Evolutionary conservation across 2,888 invertebrate species (phyloP).

Genomic region (Meloe dianella): DNA sequence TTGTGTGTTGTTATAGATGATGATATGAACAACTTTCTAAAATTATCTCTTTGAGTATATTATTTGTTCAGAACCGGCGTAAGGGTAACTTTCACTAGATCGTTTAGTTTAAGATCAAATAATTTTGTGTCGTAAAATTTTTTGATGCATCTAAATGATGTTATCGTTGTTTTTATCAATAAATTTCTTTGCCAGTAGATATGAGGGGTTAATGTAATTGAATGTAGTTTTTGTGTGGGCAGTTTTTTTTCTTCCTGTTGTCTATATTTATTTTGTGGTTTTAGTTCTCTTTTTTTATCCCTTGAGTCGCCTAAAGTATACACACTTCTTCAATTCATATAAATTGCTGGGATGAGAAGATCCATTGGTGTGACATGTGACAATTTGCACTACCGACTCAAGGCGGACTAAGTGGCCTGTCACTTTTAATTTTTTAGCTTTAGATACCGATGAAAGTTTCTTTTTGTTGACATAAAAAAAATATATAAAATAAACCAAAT

Average conservation of each 20-base stretch:
- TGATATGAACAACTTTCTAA: slow-evolving; percentile 9
- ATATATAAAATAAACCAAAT: background rate
- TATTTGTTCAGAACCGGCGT: background rate
- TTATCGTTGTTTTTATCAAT: background rate
- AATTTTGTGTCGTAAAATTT: too few species aligned
- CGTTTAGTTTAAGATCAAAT: too few species aligned
- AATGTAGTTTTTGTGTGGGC: slow-evolving; percentile 6
- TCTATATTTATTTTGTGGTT: slow-evolving; percentile 8
- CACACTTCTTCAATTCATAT: slow-evolving; percentile 55
- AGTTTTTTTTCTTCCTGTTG: background rate
- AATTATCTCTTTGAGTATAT: background rate
- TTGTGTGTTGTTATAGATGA: slow-evolving; percentile 28
- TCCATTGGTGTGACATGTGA: slow-evolving; percentile 48
- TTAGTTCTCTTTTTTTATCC: slow-evolving; percentile 1
- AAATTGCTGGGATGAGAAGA: slow-evolving; percentile 45
- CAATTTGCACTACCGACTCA: slow-evolving; percentile 43
- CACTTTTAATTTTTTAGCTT: slow-evolving; percentile 30
- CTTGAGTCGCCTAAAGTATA: slow-evolving; percentile 38
- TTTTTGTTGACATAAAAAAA: background rate
- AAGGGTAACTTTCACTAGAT: background rate
- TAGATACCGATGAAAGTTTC: slow-evolving; percentile 19
- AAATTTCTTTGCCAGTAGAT: background rate
- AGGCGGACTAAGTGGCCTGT: slow-evolving; percentile 34
- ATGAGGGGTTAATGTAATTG: slow-evolving; percentile 11
- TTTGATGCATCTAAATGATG: background rate